Evolutionary conservation across 1,140 invertebrate species (phyloP).

Genomic region (Drosophila leontia): DNA sequence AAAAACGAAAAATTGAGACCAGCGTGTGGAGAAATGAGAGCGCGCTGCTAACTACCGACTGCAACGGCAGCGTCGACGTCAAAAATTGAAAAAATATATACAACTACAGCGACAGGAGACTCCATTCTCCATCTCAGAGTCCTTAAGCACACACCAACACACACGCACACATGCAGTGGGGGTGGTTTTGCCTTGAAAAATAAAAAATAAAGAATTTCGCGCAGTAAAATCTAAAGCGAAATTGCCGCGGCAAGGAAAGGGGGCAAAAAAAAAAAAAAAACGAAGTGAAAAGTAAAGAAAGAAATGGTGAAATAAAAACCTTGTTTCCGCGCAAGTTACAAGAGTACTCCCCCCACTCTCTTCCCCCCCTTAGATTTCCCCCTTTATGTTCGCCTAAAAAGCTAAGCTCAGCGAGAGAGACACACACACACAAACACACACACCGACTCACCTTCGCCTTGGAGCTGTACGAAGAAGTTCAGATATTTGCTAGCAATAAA

Average conservation of each 20-base stretch:
- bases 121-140: constrained; percentile 14
- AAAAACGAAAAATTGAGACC: constrained; percentile 75
- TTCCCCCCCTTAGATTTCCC: constrained; percentile 22
- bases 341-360: constrained; percentile 16
- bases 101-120: constrained; percentile 53
- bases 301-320: constrained; percentile 84
- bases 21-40: constrained; percentile 11
- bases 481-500: constrained; percentile 85
- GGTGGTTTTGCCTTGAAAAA: constrained; percentile 70
- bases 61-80: constrained; percentile 54
- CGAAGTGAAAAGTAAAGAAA: constrained; percentile 77
- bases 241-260: constrained; percentile 31
- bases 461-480: constrained; percentile 60
- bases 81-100: constrained; percentile 71
- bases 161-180: constrained; percentile 51
- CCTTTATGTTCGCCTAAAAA: constrained; percentile 71
- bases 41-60: constrained; percentile 51
- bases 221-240: constrained; percentile 78
- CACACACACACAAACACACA: constrained; percentile 49
- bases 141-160: constrained; percentile 34
- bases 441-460: constrained; percentile 62
- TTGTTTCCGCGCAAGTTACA: constrained; percentile 83
- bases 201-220: constrained; percentile 64
- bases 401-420: constrained; percentile 58
- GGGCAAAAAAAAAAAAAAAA: constrained; percentile 10